A percentile compares a stretch with the other conserved stretches of the same genome.
phyloP scores from a whole-genome alignment of 2,888 invertebrate species.

The Lathronympha strigana region DNA sequence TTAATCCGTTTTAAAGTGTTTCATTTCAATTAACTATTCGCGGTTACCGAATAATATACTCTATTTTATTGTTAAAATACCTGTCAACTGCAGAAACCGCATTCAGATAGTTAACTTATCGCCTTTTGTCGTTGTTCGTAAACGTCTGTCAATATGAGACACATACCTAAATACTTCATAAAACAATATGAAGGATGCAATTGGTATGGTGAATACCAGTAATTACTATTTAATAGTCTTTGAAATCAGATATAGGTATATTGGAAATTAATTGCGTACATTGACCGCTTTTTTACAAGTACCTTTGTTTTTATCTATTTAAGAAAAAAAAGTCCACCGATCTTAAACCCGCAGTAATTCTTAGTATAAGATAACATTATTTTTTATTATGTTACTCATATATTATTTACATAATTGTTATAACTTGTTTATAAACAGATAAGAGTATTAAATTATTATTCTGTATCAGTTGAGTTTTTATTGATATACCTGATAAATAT shows the following conservation, averaged over 20 bases:
- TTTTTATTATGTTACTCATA: constrained; percentile 22
- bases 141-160: too few species aligned
- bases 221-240: background rate
- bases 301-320: background rate
- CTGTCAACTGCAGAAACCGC: too few species aligned
- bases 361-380: background rate
- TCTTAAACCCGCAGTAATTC: background rate
- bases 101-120: too few species aligned
- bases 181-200: too few species aligned
- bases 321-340: constrained; percentile 1
- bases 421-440: constrained; percentile 35
- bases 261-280: background rate
- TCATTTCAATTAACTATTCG: too few species aligned
- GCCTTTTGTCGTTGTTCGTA: too few species aligned
- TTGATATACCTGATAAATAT: background rate
- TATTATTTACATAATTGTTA: constrained; percentile 41
- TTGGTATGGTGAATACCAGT: background rate
- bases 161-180: too few species aligned
- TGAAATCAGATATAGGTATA: background rate
- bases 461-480: constrained; percentile 14
- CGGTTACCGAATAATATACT: too few species aligned
- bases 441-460: constrained; percentile 39
- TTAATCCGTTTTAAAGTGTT: too few species aligned
- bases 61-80: too few species aligned
- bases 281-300: background rate